Evolutionary conservation across 53 echinoderm and acorn worm genomes (phyloP), one percentile per base, ranked within the genome.

Genomic region (Zoroaster sp.): DNA sequence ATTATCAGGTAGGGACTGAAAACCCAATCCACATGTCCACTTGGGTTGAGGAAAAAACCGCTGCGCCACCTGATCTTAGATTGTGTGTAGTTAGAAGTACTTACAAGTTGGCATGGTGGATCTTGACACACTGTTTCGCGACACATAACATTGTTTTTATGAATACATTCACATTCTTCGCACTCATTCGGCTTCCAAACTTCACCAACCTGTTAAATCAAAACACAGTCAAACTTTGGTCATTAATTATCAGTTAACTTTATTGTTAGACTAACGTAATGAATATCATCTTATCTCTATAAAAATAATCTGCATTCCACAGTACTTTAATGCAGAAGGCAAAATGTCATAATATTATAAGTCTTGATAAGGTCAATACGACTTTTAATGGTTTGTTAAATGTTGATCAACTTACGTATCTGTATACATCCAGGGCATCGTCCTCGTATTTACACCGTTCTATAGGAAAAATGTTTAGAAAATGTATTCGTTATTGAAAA

Each of bases 71-170:
- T n/a, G n/a, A n/a, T n/a, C n/a, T n/a, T n/a, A n/a, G n/a, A n/a
- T n/a, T n/a, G n/a, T n/a, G n/a, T n/a, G n/a, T n/a, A n/a, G n/a
- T n/a, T n/a, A n/a, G n/a, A 32, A 11, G 51, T 53, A 87, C 89
- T 72, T 80, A 89, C 89, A 17, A 23, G 14, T 49, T 78, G 70
- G 20, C 89, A 89, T 3, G 89, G 80, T 69, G 89, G 89, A 70
- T 89, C 79, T 17, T 70, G 69, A 49, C 89, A 89, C 31, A 41
- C 71, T 18, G 70, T 89, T 28, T 51, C 38, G 45, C 80, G 69
- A 40, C 89, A 89, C 8, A 80, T 78, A 17, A 79, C 31, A n/a
- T 70, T 80, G 54, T 66, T 65, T 17, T 77, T 89, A 18, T 69
- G 38, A 20, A 37, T 63, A 52, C 89, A 89, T 52, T 89, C 72